Percentiles rank a stretch among this genome's conserved stretches.
Evolutionary conservation across 2,888 invertebrate species (phyloP).

Genomic region (Melanophora roralis): DNA sequence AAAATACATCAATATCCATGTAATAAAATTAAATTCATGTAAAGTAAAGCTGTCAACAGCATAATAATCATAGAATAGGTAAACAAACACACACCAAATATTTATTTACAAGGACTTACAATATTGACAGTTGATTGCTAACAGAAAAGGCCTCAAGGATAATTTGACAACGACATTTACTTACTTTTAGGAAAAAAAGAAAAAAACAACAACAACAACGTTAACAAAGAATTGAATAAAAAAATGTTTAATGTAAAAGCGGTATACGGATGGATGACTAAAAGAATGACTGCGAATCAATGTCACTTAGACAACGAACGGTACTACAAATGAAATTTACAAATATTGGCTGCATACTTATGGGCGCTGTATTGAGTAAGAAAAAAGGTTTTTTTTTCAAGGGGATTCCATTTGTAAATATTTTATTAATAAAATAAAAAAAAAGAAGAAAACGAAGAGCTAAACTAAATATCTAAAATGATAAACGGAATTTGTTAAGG

Average conservation of each 20-base stretch:
- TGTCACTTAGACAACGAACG: constrained; percentile 63
- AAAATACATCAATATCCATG: constrained; percentile 54
- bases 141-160: constrained; percentile 46
- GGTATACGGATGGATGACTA: constrained; percentile 28
- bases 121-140: constrained; percentile 32
- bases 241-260: constrained; percentile 21
- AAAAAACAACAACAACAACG: constrained; percentile 11
- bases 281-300: constrained; percentile 41
- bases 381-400: constrained; percentile 17
- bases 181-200: not conserved
- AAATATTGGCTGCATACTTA: constrained; percentile 61
- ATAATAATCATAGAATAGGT: constrained; percentile 35
- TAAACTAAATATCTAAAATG: constrained; percentile 52
- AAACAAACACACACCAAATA: constrained; percentile 17
- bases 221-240: constrained; percentile 33
- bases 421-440: constrained; percentile 48
- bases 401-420: constrained; percentile 39
- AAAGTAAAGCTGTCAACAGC: constrained; percentile 54
- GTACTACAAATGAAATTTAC: constrained; percentile 55
- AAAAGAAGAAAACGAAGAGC: not conserved
- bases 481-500: constrained; percentile 27
- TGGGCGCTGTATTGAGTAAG: constrained; percentile 48
- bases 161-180: constrained; percentile 51
- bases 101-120: constrained; percentile 1
- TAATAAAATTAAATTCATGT: constrained; percentile 13